Conservation (phyloP, 2,797 vertebrate genomes). For the Tokudaia muenninki region DNA sequence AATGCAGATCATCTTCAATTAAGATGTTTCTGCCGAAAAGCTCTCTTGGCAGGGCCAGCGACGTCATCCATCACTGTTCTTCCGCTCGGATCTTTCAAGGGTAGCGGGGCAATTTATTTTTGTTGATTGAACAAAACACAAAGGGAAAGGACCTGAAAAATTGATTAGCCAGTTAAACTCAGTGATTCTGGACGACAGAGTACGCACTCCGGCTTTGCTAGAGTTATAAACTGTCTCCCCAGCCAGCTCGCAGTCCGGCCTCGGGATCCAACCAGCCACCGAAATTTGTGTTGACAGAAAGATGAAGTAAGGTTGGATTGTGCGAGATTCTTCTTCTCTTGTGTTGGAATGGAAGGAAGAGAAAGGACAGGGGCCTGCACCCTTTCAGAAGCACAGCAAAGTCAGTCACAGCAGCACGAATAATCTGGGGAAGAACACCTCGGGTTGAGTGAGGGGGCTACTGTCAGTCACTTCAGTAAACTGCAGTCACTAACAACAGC, state of each 20-base stretch:
- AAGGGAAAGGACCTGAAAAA: constrained; percentile 80
- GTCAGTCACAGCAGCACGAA: not conserved
- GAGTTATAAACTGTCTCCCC: constrained; percentile 55
- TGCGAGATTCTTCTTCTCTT: constrained; percentile 45
- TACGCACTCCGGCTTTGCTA: constrained; percentile 55
- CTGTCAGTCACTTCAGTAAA: not conserved
- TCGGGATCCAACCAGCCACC: not conserved
- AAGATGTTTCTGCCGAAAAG: constrained; percentile 68
- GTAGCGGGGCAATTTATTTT: constrained; percentile 63
- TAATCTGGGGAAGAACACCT: not conserved
- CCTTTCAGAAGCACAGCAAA: not conserved
- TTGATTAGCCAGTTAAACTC: constrained; percentile 82
- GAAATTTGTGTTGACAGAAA: constrained; percentile 58
- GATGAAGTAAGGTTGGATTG: constrained; percentile 29
- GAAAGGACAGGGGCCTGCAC: not conserved
- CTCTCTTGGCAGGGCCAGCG: constrained; percentile 62
- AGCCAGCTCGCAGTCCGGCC: not conserved
- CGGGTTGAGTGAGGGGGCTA: not conserved
- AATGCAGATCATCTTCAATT: constrained; percentile 76
- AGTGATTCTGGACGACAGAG: constrained; percentile 78
- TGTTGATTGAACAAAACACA: constrained; percentile 84
- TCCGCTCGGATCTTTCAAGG: constrained; percentile 58
- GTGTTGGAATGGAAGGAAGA: not conserved
- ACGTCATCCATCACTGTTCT: constrained; percentile 52
- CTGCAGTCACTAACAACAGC: constrained; percentile 33